These are phyloP conservation scores for Oncorhynchus keta DNA, from an alignment of 2,113 vertebrate species.

Conservation along the genomic window DNA sequence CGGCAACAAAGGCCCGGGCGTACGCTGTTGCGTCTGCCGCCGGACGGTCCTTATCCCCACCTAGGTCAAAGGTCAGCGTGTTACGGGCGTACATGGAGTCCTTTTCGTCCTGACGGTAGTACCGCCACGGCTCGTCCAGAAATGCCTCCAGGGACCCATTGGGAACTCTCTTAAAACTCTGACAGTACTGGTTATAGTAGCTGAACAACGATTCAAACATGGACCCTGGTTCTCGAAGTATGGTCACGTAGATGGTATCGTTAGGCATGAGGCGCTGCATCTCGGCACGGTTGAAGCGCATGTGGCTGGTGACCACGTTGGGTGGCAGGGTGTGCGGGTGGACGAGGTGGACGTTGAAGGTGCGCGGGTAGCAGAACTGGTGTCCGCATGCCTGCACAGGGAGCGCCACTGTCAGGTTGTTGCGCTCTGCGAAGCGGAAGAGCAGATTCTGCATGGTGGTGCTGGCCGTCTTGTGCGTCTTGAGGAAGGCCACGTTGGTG, in stretches of 20 bases:
- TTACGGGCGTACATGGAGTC: slow-evolving; percentile 83
- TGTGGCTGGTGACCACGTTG: slow-evolving; percentile 80
- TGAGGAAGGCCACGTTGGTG: slow-evolving; percentile 82
- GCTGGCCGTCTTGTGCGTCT: slow-evolving; percentile 89
- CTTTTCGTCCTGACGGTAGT: slow-evolving; percentile 78
- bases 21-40: slow-evolving; percentile 59
- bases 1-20: slow-evolving; percentile 68
- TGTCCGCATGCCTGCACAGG: slow-evolving; percentile 78
- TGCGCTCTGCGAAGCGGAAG: slow-evolving; percentile 84
- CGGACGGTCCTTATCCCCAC: slow-evolving; percentile 78
- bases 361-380: slow-evolving; percentile 85
- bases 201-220: slow-evolving; percentile 89
- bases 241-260: slow-evolving; percentile 81
- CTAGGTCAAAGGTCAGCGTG: slow-evolving; percentile 83
- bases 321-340: slow-evolving; percentile 80
- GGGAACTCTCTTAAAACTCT: slow-evolving; percentile 79
- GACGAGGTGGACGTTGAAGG: slow-evolving; percentile 79
- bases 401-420: slow-evolving; percentile 83
- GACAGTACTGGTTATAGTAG: slow-evolving; percentile 84
- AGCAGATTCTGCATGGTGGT: slow-evolving; percentile 87
- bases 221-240: slow-evolving; percentile 80
- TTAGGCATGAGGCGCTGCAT: slow-evolving; percentile 79
- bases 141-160: slow-evolving; percentile 81
- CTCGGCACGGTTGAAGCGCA: slow-evolving; percentile 78
- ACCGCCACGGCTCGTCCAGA: slow-evolving; percentile 73